These are phyloP conservation scores for Thereva nobilitata DNA, from an alignment of 2,888 invertebrate genomes.

Conservation along the genomic window DNA sequence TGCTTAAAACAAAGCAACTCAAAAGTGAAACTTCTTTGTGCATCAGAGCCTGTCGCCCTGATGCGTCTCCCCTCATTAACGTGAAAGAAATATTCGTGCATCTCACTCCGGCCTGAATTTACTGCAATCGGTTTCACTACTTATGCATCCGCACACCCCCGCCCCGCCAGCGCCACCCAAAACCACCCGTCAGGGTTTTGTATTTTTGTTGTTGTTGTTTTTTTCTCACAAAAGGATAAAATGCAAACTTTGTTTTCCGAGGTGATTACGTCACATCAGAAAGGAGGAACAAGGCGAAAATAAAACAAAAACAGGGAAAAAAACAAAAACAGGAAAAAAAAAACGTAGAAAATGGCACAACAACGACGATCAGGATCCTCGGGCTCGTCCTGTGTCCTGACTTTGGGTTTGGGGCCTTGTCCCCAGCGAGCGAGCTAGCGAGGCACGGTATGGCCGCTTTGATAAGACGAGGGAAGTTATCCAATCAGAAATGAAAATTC, in stretches of 20 bases:
- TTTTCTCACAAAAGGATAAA: constrained; percentile 29
- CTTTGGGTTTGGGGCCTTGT: constrained; percentile 20
- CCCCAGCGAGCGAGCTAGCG: background rate
- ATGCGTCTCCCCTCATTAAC: constrained; percentile 15
- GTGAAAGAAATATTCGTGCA: constrained; percentile 17
- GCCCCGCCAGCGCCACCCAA: constrained; percentile 16
- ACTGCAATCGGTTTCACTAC: constrained; percentile 28
- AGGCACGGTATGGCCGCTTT: constrained; percentile 17
- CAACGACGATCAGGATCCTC: constrained; percentile 25
- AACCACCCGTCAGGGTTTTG: background rate
- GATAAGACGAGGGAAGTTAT: constrained; percentile 43
- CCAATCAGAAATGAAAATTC: constrained; percentile 44
- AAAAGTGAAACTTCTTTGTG: constrained; percentile 25
- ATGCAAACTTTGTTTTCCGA: constrained; percentile 38
- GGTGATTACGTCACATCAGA: constrained; percentile 39
- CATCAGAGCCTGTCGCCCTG: constrained; percentile 8
- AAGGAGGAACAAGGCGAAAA: constrained; percentile 33
- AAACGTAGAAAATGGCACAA: constrained; percentile 19
- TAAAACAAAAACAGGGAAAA: constrained; percentile 14
- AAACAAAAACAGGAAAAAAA: too few species aligned
- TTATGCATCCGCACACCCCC: constrained; percentile 22
- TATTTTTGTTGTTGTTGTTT: constrained; percentile 2
- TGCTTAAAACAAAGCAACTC: constrained; percentile 23
- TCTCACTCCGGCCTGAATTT: constrained; percentile 25
- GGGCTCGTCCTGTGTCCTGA: background rate